Conservation (phyloP, 2,797 vertebrate species). For the Diplodus sargus region DNA sequence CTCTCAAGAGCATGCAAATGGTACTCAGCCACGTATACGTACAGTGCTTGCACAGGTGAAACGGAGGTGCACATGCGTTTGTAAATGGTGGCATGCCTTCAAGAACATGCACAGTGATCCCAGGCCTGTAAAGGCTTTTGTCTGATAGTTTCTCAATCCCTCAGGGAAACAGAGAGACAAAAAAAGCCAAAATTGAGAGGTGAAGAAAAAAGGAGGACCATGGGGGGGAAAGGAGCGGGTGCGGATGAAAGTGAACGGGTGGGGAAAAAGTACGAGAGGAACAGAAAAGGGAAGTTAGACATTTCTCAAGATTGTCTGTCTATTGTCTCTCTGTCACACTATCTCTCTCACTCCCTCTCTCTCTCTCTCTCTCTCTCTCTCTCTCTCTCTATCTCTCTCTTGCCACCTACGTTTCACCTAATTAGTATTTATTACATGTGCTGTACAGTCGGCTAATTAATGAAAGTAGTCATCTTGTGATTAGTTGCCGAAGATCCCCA, state of each 20-base stretch:
- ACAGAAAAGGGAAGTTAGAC: neutral
- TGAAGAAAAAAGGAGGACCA: neutral
- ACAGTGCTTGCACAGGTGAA: slow-evolving; percentile 13
- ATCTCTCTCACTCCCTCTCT: slow-evolving; percentile 7
- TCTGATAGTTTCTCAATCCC: slow-evolving; percentile 33
- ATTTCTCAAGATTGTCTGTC: slow-evolving; percentile 25
- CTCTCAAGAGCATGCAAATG: slow-evolving; percentile 35
- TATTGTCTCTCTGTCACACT: slow-evolving; percentile 11
- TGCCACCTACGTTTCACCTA: slow-evolving; percentile 31
- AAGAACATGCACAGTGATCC: slow-evolving; percentile 31
- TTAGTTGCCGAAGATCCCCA: slow-evolving; percentile 59
- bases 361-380: slow-evolving; percentile 14
- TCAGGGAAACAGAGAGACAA: neutral
- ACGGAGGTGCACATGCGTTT: neutral
- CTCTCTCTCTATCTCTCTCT: neutral
- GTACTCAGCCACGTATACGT: slow-evolving; percentile 9
- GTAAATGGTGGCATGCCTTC: neutral
- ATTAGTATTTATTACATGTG: slow-evolving; percentile 69
- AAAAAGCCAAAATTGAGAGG: neutral
- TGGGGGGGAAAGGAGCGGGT: too few species aligned
- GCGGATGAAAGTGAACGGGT: too few species aligned
- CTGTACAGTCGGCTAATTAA: slow-evolving; percentile 65
- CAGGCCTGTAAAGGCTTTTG: slow-evolving; percentile 36
- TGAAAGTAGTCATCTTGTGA: slow-evolving; percentile 74
- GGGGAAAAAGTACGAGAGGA: neutral